A percentile compares a stretch with the other conserved stretches of the same genome.
These are phyloP conservation scores for Thymelicus acteon DNA, from an alignment of 2,888 invertebrate species.

Conservation along the genomic window DNA sequence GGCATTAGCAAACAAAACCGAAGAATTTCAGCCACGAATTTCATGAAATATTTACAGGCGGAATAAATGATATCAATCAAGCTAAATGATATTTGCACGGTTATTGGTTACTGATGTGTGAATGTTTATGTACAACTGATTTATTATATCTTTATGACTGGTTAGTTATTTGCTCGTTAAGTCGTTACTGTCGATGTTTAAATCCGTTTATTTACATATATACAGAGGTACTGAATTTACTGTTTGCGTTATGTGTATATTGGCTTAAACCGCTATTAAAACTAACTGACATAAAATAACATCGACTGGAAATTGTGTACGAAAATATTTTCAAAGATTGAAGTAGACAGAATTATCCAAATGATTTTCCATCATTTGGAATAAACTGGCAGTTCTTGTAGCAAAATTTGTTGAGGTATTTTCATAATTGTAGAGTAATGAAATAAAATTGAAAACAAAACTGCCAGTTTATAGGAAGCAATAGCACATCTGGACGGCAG, in stretches of 20 bases:
- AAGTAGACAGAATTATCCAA: conserved; percentile 68
- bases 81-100: conserved; percentile 26
- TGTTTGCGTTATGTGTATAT: conserved; percentile 34
- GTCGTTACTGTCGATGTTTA: conserved; percentile 25
- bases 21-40: conserved; percentile 27
- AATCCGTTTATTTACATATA: conserved; percentile 23
- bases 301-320: conserved; percentile 33
- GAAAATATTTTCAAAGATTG: conserved; percentile 51
- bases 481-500: conserved; percentile 82
- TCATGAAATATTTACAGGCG: conserved; percentile 21
- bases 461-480: conserved; percentile 80
- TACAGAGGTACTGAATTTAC: conserved; percentile 31
- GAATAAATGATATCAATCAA: conserved; percentile 22
- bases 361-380: conserved; percentile 54
- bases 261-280: conserved; percentile 29
- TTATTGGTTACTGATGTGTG: conserved; percentile 25
- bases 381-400: conserved; percentile 75
- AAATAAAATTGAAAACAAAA: conserved; percentile 53
- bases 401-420: not conserved
- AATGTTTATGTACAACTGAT: conserved; percentile 36
- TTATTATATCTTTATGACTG: conserved; percentile 34
- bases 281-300: conserved; percentile 29
- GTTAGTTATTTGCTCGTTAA: conserved; percentile 24
- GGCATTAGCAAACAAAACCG: conserved; percentile 25
- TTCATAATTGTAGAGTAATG: conserved; percentile 19